These are phyloP conservation scores for Caenorhabditis virilis DNA, from an alignment of 2,888 invertebrate genomes.

Conservation along the genomic window DNA sequence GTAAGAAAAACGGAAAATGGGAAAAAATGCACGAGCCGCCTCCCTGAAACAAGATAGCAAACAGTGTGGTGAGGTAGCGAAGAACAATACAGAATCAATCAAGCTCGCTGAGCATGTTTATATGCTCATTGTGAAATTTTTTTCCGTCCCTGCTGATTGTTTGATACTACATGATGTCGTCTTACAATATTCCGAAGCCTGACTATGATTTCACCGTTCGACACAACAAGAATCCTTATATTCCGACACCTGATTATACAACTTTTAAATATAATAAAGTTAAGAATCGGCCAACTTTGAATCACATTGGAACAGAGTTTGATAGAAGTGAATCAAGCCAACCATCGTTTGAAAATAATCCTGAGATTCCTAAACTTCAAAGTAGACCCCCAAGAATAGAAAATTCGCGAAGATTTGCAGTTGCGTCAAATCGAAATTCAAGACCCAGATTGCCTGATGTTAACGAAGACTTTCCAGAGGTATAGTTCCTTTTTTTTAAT, in stretches of 20 bases:
- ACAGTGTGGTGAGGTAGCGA: no score
- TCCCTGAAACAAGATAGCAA: no score
- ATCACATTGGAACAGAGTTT: conserved; percentile 18
- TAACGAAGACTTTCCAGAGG: conserved; percentile 11
- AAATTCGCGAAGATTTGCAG: no score
- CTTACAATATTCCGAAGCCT: conserved; percentile 23
- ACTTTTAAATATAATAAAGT: conserved; percentile 21
- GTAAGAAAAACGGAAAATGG: background rate
- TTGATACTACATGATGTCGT: background rate
- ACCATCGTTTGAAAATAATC: background rate
- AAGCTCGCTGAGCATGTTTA: background rate
- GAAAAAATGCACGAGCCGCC: background rate
- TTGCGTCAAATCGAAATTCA: no score
- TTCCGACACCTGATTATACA: conserved; percentile 37
- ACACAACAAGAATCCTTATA: conserved; percentile 28
- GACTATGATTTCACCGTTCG: conserved; percentile 31
- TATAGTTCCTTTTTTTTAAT: no score
- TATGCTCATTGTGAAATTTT: background rate
- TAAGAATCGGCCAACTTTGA: conserved; percentile 20
- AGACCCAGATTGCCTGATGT: conserved; percentile 12
- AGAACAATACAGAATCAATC: no score
- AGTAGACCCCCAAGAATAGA: no score
- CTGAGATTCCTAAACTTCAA: conserved; percentile 1
- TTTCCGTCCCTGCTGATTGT: background rate
- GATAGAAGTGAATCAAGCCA: no score